Conservation (phyloP, 2,797 vertebrate genomes). For the Vultur gryphus region DNA sequence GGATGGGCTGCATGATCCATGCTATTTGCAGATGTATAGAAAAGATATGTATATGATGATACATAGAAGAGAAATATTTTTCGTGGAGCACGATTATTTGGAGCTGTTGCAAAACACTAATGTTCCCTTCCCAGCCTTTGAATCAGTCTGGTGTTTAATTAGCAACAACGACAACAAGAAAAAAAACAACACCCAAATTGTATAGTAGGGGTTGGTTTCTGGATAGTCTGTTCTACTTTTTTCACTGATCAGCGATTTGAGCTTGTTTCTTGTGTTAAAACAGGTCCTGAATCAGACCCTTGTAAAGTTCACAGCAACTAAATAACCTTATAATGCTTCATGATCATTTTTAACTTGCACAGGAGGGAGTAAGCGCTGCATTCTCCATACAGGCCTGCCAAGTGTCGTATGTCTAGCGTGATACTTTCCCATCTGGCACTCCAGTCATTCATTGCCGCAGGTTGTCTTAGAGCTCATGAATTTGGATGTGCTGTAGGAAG, state of each 20-base stretch:
- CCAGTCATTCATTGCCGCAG: background rate
- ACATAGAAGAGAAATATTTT: background rate
- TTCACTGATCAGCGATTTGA: background rate
- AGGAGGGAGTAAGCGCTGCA: background rate
- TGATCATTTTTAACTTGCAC: background rate
- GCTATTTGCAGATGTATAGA: background rate
- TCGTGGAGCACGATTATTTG: background rate
- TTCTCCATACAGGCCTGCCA: background rate
- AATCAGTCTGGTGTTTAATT: background rate
- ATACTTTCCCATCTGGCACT: background rate
- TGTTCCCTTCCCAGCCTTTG: background rate
- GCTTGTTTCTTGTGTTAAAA: background rate
- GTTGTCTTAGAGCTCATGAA: background rate
- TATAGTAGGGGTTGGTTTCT: background rate
- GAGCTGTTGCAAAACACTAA: background rate
- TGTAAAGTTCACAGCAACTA: background rate
- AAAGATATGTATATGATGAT: background rate
- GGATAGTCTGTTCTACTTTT: background rate
- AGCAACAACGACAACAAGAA: background rate
- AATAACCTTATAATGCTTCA: background rate
- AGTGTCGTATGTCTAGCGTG: background rate
- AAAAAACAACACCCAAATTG: background rate
- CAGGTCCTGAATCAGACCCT: background rate
- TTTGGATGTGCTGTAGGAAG: background rate
- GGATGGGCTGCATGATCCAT: background rate